Base-by-base conservation (phyloP, 1,140 invertebrate species). In the Drosophila tani region DNA sequence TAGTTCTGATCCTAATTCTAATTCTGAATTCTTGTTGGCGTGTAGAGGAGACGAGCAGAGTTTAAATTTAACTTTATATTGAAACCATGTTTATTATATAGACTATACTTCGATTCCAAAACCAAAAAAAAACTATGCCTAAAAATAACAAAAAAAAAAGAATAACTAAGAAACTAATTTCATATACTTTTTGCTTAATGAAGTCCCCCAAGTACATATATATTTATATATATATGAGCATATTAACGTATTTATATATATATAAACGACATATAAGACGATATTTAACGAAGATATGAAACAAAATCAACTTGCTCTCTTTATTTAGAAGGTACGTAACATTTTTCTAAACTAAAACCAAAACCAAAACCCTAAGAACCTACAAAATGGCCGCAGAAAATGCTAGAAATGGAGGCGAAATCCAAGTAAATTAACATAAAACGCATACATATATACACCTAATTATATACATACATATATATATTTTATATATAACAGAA, bases 271-370 rank as follows among this genome's bases (percentile, higher is more conserved):
- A 73, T 73, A 70, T 70, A 71, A 80, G 74, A 82, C 51, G 62
- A 84, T 81, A 84, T 84, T 84, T 81, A 84, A 73, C 51, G 38
- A 73, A 55, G 82, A 82, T 70, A 81, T 60, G 51, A 68, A 78
- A 65, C 32, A 81, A 81, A 81, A 75, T 40, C 46, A 78, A 87
- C 68, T 87, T 87, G 84, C 83, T 87, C 83, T 87, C 83, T 83
- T 87, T 81, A 87, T 87, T 87, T 87, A 87, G 84, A 87, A 87
- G 56, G 82, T 85, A 85, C 65, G 71, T 78, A 87, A 87, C 62
- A 80, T 78, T 87, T 86, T 87, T 87, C 80, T 88, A 83, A 86
- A 80, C 82, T 81, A 85, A 79, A 78, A 77, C 15, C 59, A 66
- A 77, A 60, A 35, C 81, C 70, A 6, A 29, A 29, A 60, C 41